Base-by-base conservation (phyloP, 2,113 vertebrate genomes). In the Megalops atlanticus region DNA sequence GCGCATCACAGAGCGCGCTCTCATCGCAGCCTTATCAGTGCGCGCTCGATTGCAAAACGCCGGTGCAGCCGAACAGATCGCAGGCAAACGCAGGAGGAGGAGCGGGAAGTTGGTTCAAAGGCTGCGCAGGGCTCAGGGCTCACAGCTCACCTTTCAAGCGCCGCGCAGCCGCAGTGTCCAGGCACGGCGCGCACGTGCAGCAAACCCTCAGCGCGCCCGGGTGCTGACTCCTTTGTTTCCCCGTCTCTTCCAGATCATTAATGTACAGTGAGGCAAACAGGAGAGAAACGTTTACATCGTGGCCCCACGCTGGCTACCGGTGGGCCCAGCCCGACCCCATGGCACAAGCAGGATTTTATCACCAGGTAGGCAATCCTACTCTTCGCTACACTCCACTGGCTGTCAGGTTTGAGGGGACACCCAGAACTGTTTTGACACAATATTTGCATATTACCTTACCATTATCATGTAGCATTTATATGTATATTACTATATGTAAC, bases 241-340 rank as follows among this genome's bases (percentile, higher is more conserved):
- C 33, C 4, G 74, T 5, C 52, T 33, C 81, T 18, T 73, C 39
- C 89, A 99, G 98, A 85, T 98, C 98, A 74, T 86, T 99, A 92
- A 99, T 99, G 98, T 99, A 99, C 84, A 99, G 98, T 77, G 98
- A 99, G 93, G 98, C 98, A 77, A 99, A 99, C 91, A 95, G 98
- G 90, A 93, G 98, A 84, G 98, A 99, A 91, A 99, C 98, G 0
- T 99, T 99, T 90, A 99, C 97, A 82, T 99, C 98, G 6, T 99
- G 98, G 98, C 98, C 98, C 86, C 98, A 99, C 64, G 95, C 97
- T 27, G 97, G 97, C 45, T 99, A 99, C 92, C 94, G 97, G 88
- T 99, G 98, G 98, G 98, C 98, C 86, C 98, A 99, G 79, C 98
- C 98, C 24, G 98, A 99, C 89, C 98, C 98, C 5, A 99, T 99